Conservation (phyloP, 2,888 invertebrate species). For the Oscheius sp. region DNA sequence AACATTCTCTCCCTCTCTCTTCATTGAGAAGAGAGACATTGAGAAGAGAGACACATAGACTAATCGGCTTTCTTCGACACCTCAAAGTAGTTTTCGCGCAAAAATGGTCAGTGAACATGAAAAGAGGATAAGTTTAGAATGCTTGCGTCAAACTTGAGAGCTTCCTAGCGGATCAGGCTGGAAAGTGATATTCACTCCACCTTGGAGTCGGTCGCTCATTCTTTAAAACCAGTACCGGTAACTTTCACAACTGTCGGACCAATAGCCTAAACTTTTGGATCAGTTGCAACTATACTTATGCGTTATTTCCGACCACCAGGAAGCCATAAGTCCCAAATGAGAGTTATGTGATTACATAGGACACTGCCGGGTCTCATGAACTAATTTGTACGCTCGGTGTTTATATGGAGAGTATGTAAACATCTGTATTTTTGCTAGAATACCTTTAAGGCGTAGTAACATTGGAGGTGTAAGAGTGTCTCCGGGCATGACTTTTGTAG, state of each 20-base stretch:
- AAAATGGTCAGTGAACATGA: not conserved
- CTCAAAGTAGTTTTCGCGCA: not conserved
- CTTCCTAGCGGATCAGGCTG: conserved; percentile 62
- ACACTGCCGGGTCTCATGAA: too few relatives aligned
- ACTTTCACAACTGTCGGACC: not conserved
- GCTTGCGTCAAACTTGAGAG: conserved; percentile 32
- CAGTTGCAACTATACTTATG: too few relatives aligned
- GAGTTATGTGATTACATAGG: too few relatives aligned
- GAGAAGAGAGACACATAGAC: not conserved
- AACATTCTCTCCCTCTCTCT: not conserved
- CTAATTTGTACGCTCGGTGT: too few relatives aligned
- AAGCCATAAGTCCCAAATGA: too few relatives aligned
- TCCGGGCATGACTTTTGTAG: too few relatives aligned
- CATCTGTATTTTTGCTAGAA: too few relatives aligned
- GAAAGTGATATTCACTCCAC: conserved; percentile 48
- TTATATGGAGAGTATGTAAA: too few relatives aligned
- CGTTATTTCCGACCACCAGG: too few relatives aligned
- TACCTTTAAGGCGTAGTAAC: too few relatives aligned
- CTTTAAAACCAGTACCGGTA: conserved; percentile 44
- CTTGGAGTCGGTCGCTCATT: conserved; percentile 5
- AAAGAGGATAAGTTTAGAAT: not conserved
- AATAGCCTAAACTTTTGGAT: not conserved
- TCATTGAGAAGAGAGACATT: not conserved
- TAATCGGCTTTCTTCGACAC: conserved; percentile 22
- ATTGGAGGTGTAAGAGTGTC: too few relatives aligned